phyloP scores from a whole-genome alignment of 2,797 vertebrate genomes.

The Euthynnus affinis region DNA sequence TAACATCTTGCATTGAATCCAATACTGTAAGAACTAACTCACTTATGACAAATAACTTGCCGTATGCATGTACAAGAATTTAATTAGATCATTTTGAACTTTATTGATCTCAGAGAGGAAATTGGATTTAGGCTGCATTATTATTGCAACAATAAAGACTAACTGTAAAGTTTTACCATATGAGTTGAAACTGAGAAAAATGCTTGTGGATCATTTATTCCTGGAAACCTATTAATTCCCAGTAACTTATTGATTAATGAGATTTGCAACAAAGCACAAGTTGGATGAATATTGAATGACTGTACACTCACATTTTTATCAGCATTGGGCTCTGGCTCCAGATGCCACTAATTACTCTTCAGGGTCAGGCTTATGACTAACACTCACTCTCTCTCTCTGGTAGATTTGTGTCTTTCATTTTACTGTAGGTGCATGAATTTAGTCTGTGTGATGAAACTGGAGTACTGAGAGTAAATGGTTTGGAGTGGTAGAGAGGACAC shows the following conservation, averaged over 20 bases:
- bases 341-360: neutral
- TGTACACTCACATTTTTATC: too few species aligned
- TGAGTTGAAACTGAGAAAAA: neutral
- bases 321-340: neutral
- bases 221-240: neutral
- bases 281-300: neutral
- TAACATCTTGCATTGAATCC: constrained; percentile 13
- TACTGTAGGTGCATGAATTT: too few species aligned
- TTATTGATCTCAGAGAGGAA: constrained; percentile 14
- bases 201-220: neutral
- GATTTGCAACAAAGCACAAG: neutral
- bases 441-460: neutral
- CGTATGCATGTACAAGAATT: constrained; percentile 27
- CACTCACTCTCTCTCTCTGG: neutral
- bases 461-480: neutral
- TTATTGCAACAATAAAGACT: constrained; percentile 1
- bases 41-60: constrained; percentile 25
- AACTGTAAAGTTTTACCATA: neutral
- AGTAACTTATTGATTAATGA: neutral
- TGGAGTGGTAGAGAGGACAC: neutral
- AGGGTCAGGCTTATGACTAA: neutral
- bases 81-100: constrained; percentile 24
- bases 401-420: neutral
- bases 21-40: constrained; percentile 24
- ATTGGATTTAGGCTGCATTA: constrained; percentile 22